Evolutionary conservation across 2,113 vertebrate species (phyloP).

Genomic region (Callocephalon fimbriatum): DNA sequence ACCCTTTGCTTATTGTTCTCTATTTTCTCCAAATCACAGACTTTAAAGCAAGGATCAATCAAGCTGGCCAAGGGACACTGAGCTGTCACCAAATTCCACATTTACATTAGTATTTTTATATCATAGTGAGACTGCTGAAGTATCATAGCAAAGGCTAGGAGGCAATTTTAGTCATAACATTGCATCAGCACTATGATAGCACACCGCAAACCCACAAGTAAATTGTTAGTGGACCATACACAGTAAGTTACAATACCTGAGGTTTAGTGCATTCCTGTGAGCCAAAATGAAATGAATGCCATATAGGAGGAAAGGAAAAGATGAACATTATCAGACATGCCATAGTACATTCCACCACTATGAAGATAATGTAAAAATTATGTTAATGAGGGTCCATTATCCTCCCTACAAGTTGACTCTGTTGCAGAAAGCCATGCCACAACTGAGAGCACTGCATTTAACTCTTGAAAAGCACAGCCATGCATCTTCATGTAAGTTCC

Average conservation of each 20-base stretch:
- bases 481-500: not conserved
- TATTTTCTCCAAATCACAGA: not conserved
- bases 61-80: not conserved
- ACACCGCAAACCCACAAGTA: constrained; percentile 59
- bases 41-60: not conserved
- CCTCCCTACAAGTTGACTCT: not conserved
- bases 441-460: not conserved
- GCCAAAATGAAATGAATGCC: constrained; percentile 91
- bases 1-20: not conserved
- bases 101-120: not conserved
- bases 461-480: not conserved
- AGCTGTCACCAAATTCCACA: not conserved
- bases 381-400: constrained; percentile 47
- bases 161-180: constrained; percentile 26
- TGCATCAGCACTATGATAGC: constrained; percentile 6
- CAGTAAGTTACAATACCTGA: constrained; percentile 91
- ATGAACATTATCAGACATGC: constrained; percentile 90
- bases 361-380: constrained; percentile 70
- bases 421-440: constrained; percentile 51
- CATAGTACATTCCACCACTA: constrained; percentile 74
- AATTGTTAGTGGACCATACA: constrained; percentile 75
- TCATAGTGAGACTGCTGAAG: not conserved
- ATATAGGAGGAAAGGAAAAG: constrained; percentile 90
- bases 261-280: constrained; percentile 97
- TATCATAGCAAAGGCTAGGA: constrained; percentile 22